A percentile compares a stretch with the other conserved stretches of the same genome.
Evolutionary conservation across 2,797 vertebrate genomes (phyloP).

Genomic region (Myotis vivesi): DNA sequence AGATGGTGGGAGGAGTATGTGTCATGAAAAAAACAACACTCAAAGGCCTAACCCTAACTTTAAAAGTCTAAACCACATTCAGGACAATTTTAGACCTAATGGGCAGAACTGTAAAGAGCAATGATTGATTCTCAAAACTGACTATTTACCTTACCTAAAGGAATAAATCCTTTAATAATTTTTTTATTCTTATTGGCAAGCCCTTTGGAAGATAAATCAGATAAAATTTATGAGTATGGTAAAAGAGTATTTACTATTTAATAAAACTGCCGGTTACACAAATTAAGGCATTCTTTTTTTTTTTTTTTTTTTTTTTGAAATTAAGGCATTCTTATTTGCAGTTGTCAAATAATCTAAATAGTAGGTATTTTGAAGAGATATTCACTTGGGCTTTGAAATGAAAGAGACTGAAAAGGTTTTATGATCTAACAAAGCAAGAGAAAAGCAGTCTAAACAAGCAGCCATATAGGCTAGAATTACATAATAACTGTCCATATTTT

Average conservation of each 20-base stretch:
- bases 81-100: not conserved
- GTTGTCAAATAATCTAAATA: constrained; percentile 35
- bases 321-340: constrained; percentile 10
- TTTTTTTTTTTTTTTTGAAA: too few relatives aligned
- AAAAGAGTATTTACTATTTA: constrained; percentile 15
- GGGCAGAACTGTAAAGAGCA: not conserved
- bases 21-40: constrained; percentile 25
- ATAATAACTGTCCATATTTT: not conserved
- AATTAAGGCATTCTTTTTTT: constrained; percentile 5
- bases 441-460: not conserved
- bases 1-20: not conserved
- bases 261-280: constrained; percentile 31
- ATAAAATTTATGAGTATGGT: constrained; percentile 8
- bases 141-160: not conserved
- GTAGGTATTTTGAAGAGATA: constrained; percentile 25
- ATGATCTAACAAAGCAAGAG: not conserved
- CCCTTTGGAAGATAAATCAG: not conserved
- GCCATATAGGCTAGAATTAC: not conserved
- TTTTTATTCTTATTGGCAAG: constrained; percentile 39
- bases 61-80: constrained; percentile 26
- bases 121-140: not conserved
- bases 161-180: constrained; percentile 19
- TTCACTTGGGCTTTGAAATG: not conserved
- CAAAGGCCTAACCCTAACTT: not conserved
- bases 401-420: not conserved